phyloP scores from a whole-genome alignment of 2,113 vertebrate genomes.

The Mandrillus leucophaeus region DNA sequence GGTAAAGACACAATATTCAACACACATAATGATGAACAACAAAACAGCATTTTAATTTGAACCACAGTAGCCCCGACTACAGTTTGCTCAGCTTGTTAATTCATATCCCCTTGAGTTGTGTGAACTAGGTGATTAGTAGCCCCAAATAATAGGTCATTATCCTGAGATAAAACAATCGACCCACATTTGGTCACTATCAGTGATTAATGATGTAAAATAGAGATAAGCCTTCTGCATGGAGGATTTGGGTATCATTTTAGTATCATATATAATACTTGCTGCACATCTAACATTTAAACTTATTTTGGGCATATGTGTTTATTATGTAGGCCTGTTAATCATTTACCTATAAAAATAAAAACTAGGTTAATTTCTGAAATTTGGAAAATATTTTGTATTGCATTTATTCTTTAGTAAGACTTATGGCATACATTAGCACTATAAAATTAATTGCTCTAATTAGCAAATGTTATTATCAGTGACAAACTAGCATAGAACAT shows the following conservation, averaged over 20 bases:
- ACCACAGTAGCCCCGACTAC: conserved; percentile 55
- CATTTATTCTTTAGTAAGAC: conserved; percentile 16
- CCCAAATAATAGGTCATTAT: conserved; percentile 26
- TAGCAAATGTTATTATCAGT: conserved; percentile 45
- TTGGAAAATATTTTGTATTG: background rate
- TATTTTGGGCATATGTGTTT: background rate
- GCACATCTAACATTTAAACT: background rate
- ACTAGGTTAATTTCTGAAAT: background rate
- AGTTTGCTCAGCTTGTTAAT: conserved; percentile 50
- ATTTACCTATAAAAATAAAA: background rate
- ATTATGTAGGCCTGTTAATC: background rate
- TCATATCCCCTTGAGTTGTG: background rate
- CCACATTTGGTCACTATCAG: background rate
- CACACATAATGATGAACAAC: conserved; percentile 81
- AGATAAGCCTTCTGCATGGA: background rate
- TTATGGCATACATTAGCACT: conserved; percentile 5
- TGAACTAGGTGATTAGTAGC: conserved; percentile 24
- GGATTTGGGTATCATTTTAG: background rate
- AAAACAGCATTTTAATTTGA: conserved; percentile 83
- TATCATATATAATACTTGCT: background rate
- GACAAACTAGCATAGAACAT: conserved; percentile 39
- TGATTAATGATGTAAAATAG: background rate
- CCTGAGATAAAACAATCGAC: background rate
- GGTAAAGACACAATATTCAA: conserved; percentile 83
- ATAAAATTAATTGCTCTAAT: conserved; percentile 58